Conservation (phyloP, 2,113 vertebrate species). For the Gyps fulvus region DNA sequence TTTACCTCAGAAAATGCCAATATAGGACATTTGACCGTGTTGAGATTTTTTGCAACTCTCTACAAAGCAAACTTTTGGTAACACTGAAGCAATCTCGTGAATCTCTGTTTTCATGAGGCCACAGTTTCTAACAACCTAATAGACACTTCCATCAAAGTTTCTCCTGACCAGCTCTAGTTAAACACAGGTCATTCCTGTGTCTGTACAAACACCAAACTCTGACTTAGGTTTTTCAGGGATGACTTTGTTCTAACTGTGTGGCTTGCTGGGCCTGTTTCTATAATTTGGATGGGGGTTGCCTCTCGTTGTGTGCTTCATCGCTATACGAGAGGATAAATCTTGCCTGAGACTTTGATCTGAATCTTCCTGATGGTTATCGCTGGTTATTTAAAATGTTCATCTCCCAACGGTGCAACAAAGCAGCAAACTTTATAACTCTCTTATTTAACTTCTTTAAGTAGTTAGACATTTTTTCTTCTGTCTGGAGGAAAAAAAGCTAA, state of each 20-base stretch:
- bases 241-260: background rate
- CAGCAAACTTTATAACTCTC: background rate
- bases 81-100: background rate
- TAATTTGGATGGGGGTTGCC: background rate
- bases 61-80: background rate
- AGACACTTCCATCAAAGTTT: background rate
- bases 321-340: background rate
- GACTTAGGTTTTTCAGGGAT: background rate
- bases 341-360: background rate
- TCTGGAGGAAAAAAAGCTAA: background rate
- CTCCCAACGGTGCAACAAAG: background rate
- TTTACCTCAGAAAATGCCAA: background rate
- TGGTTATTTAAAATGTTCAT: background rate
- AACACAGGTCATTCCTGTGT: background rate
- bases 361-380: background rate
- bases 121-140: background rate
- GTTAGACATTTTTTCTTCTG: background rate
- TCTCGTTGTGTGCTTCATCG: background rate
- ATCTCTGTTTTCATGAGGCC: background rate
- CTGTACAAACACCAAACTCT: background rate
- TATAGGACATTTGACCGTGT: background rate
- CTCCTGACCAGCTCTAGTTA: background rate
- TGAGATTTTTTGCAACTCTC: background rate
- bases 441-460: background rate
- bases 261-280: background rate